Percentiles rank a stretch among this genome's conserved stretches.
Conservation (phyloP, 2,888 invertebrate species). For the Philonicus albiceps region DNA sequence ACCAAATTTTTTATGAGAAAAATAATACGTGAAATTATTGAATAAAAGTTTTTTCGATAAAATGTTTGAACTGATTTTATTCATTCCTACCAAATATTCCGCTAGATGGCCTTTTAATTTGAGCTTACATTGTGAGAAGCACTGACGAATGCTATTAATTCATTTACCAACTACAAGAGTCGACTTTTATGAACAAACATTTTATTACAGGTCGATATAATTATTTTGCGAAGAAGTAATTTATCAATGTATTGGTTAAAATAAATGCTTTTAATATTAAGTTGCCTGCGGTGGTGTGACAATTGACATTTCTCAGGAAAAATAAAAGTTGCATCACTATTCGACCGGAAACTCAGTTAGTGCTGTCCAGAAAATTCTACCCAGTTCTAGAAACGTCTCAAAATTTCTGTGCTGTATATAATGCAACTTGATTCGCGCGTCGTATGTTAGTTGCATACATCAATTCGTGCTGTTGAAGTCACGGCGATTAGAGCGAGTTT, state of each 20-base stretch:
- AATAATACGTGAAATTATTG: neutral
- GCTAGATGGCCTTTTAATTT: neutral
- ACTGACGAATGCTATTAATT: neutral
- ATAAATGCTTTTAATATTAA: neutral
- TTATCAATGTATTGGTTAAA: neutral
- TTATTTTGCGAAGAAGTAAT: neutral
- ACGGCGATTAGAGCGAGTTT: neutral
- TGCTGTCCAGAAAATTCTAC: neutral
- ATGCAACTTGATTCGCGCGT: neutral
- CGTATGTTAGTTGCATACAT: neutral
- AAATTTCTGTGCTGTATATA: neutral
- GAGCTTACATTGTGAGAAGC: neutral
- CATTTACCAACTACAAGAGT: neutral
- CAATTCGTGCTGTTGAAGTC: neutral
- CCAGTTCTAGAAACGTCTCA: neutral
- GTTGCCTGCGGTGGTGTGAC: neutral
- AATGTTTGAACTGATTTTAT: neutral
- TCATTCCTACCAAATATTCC: neutral
- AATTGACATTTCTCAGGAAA: neutral
- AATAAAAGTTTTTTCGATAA: neutral
- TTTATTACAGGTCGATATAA: neutral
- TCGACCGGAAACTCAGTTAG: neutral
- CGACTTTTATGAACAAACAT: neutral
- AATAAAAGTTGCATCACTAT: neutral
- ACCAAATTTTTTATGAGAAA: neutral